Conservation (phyloP, 1,140 invertebrate species). For the Phymastichus coffea region DNA sequence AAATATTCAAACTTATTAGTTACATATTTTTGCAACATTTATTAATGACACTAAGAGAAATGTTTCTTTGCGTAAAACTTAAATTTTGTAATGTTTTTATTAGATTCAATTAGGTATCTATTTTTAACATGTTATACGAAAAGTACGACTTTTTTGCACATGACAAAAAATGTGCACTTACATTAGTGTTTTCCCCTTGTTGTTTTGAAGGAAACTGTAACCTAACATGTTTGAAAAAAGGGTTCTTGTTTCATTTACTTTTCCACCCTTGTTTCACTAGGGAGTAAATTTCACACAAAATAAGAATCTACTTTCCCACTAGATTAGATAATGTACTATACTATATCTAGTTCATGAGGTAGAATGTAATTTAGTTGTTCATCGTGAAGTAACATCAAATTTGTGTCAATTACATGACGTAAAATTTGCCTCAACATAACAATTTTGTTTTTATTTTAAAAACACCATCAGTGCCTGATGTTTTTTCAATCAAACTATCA, state of each 20-base stretch:
- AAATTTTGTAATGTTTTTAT: neutral
- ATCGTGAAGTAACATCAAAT: constrained; percentile 11
- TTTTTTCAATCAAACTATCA: neutral
- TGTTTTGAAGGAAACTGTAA: too few species aligned
- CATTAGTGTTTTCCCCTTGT: too few species aligned
- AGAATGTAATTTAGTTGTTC: neutral
- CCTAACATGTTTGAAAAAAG: too few species aligned
- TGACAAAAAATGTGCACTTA: too few species aligned
- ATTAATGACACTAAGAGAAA: too few species aligned
- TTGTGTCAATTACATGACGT: constrained; percentile 10
- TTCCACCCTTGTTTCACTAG: too few species aligned
- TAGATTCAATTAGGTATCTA: too few species aligned
- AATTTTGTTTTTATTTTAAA: constrained; percentile 10
- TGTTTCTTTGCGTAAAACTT: too few species aligned
- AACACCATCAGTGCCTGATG: constrained; percentile 21
- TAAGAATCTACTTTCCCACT: neutral
- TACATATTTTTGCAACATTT: too few species aligned
- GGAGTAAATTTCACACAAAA: neutral
- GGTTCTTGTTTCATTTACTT: neutral
- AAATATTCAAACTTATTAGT: too few species aligned
- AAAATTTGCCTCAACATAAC: constrained; percentile 4
- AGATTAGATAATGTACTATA: neutral
- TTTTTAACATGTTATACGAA: too few species aligned
- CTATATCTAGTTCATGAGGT: neutral
- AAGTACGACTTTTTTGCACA: too few species aligned